Conservation (phyloP, 2,797 vertebrate species). For the Melopsittacus undulatus region DNA sequence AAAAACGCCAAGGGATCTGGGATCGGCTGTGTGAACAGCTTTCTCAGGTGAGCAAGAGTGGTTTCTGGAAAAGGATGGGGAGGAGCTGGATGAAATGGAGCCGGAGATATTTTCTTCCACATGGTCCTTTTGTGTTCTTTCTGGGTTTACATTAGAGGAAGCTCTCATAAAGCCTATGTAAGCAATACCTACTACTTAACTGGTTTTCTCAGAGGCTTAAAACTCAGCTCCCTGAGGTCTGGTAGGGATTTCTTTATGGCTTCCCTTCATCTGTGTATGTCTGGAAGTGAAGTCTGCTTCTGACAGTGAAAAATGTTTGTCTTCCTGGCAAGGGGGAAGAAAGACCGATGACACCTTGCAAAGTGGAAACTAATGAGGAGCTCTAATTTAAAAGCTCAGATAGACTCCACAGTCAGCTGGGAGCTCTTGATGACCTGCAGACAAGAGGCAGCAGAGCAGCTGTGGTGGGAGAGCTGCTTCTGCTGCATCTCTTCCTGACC, state of each 20-base stretch:
- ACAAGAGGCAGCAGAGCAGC: not conserved
- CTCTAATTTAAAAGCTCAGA: not conserved
- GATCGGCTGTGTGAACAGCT: not conserved
- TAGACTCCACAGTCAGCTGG: not conserved
- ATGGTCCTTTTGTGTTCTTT: not conserved
- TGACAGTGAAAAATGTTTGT: not conserved
- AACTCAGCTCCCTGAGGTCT: not conserved
- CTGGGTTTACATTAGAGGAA: not conserved
- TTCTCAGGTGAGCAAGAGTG: not conserved
- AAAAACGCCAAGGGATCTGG: not conserved
- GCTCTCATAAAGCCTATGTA: not conserved
- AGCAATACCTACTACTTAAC: not conserved
- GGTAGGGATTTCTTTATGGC: not conserved
- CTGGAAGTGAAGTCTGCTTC: not conserved
- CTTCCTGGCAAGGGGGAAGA: not conserved
- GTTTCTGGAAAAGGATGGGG: not conserved
- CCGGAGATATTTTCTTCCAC: not conserved
- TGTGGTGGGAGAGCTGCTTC: not conserved
- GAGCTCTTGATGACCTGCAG: not conserved
- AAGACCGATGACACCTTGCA: not conserved
- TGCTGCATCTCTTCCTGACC: accelerated
- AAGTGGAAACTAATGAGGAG: not conserved
- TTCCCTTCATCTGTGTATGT: not conserved
- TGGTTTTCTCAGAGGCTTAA: not conserved
- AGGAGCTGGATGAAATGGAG: not conserved